A percentile compares a stretch with the other conserved stretches of the same genome.
phyloP scores from a whole-genome alignment of 2,888 invertebrate species.

The Eupelmus urozonus region DNA sequence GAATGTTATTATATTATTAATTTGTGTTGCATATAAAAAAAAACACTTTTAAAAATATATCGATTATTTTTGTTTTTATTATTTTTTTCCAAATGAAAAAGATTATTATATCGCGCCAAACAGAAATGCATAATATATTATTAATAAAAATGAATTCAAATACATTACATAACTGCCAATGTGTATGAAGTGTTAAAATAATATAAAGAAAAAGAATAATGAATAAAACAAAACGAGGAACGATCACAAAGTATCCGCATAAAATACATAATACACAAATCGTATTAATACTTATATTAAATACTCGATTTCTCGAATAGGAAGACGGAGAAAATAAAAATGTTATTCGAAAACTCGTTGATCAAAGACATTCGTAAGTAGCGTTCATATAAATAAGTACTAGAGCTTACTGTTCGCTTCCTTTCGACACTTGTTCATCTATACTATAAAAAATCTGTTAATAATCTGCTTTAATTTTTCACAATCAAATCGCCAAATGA shows the following conservation, averaged over 20 bases:
- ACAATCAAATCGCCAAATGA: too few species aligned
- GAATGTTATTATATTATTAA: constrained; percentile 29
- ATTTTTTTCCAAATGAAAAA: constrained; percentile 31
- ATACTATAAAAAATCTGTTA: not conserved
- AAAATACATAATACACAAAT: constrained; percentile 42
- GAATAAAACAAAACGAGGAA: constrained; percentile 9
- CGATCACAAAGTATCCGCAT: constrained; percentile 48
- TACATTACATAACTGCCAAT: constrained; percentile 75
- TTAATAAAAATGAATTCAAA: constrained; percentile 49
- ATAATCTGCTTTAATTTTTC: too few species aligned
- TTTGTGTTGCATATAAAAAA: constrained; percentile 1
- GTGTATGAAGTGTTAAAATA: constrained; percentile 66
- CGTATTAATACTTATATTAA: constrained; percentile 14
- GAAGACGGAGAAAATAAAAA: constrained; percentile 17
- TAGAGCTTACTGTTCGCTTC: constrained; percentile 52
- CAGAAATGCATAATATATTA: constrained; percentile 31
- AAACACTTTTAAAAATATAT: not conserved
- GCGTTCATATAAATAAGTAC: constrained; percentile 24
- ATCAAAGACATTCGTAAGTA: constrained; percentile 36
- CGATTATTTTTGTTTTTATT: constrained; percentile 21
- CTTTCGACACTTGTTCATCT: constrained; percentile 29
- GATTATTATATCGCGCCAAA: constrained; percentile 37
- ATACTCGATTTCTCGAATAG: constrained; percentile 9
- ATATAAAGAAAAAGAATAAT: not conserved
- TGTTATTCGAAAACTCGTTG: constrained; percentile 38